phyloP scores from a whole-genome alignment of 1,140 invertebrate genomes.

The Pseudomyrmex sp. region DNA sequence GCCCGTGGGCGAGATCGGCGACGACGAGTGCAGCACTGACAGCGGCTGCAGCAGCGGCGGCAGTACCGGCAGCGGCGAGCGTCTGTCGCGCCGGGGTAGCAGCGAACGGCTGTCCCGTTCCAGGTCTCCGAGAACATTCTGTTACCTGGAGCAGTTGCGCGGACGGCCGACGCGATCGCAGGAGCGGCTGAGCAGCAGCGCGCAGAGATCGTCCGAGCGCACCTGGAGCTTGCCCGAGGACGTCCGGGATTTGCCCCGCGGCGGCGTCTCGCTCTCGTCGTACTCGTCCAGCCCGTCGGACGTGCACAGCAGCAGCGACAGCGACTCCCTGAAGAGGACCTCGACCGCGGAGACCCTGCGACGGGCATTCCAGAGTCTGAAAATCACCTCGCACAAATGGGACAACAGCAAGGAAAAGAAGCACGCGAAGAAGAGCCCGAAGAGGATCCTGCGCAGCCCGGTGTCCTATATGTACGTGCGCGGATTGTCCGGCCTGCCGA shows the following conservation, averaged over 20 bases:
- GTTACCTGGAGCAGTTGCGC: constrained; percentile 72
- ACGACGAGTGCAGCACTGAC: constrained; percentile 82
- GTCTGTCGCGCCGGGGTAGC: constrained; percentile 75
- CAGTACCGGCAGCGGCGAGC: constrained; percentile 77
- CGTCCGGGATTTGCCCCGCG: constrained; percentile 51
- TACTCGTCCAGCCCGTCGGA: constrained; percentile 80
- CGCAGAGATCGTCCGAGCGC: constrained; percentile 71
- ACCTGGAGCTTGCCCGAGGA: constrained; percentile 79
- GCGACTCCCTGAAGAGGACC: constrained; percentile 85
- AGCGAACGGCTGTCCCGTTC: constrained; percentile 73
- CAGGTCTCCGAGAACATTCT: constrained; percentile 65
- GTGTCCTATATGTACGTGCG: constrained; percentile 92
- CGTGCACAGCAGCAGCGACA: constrained; percentile 83
- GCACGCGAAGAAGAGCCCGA: constrained; percentile 86
- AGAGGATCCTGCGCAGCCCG: constrained; percentile 90
- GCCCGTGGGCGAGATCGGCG: constrained; percentile 60
- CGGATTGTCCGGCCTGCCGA: constrained; percentile 91
- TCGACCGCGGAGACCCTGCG: constrained; percentile 88
- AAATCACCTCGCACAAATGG: constrained; percentile 86
- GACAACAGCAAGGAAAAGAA: constrained; percentile 75
- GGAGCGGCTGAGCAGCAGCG: constrained; percentile 72
- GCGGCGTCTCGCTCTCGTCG: constrained; percentile 69
- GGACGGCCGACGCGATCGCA: constrained; percentile 72
- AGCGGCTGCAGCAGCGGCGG: constrained; percentile 82
- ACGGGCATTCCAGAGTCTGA: constrained; percentile 89